Percentiles rank a stretch among this genome's conserved stretches.
Evolutionary conservation across 2,888 invertebrate genomes (phyloP).

Genomic region (Rhogogaster chlorosoma): DNA sequence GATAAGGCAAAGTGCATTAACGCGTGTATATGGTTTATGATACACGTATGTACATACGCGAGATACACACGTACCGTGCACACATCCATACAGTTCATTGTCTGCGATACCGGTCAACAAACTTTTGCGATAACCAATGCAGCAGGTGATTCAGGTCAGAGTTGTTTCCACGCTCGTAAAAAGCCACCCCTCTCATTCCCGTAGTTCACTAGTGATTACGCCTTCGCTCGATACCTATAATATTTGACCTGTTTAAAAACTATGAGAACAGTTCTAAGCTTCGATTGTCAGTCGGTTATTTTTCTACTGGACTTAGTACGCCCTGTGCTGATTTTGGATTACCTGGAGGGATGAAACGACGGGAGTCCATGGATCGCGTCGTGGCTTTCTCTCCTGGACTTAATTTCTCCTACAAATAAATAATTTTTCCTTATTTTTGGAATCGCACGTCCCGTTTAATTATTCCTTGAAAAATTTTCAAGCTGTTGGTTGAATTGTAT

Average conservation of each 20-base stretch:
- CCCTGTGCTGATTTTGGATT: neutral
- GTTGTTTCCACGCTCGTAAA: constrained; percentile 63
- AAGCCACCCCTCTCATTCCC: neutral
- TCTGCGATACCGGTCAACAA: constrained; percentile 64
- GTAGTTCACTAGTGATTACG: neutral
- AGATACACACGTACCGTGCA: no score
- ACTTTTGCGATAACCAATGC: constrained; percentile 59
- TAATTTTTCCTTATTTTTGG: neutral
- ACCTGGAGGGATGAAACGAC: neutral
- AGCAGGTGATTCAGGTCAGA: constrained; percentile 73
- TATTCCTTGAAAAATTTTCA: neutral
- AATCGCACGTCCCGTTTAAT: neutral
- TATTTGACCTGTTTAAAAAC: constrained; percentile 27
- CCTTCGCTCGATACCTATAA: constrained; percentile 2
- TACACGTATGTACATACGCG: neutral
- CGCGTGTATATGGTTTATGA: neutral
- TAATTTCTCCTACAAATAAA: neutral
- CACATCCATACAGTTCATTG: constrained; percentile 24
- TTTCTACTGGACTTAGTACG: neutral
- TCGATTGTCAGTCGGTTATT: neutral
- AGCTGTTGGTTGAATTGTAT: neutral
- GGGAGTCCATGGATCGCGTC: neutral
- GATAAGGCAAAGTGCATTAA: neutral
- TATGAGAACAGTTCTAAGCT: neutral
- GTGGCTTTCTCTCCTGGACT: neutral